Base-by-base conservation (phyloP, 2,113 vertebrate genomes). In the Hypanus sabinus region DNA sequence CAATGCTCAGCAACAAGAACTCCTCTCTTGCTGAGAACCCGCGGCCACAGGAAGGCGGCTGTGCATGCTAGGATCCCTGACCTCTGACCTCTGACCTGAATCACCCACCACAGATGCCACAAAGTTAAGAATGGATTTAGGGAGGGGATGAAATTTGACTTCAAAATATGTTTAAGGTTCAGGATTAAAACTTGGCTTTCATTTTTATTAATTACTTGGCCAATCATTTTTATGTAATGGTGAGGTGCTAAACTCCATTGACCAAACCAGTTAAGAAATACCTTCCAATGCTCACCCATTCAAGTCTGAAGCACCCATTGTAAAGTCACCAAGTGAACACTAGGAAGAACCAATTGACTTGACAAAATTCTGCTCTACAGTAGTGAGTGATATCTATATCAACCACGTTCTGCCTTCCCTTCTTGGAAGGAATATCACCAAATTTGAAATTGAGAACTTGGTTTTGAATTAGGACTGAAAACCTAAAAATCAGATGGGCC, bases 41-140 rank as follows among this genome's bases (percentile, higher is more conserved):
- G 0, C 55, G 96, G 5, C 96, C 97, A 8, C 96, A 95, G 95
- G 94, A 96, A 0, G 96, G 97, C 33, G 95, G 95, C 95, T 98
- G 98, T 79, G 94, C 96, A 60, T 98, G 98, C 95, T 98, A 96
- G 94, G 94, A 0, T 57, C 95, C 93, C 76, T 73, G 27, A 5
- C 30, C 71, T 24, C 18, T 46, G 87, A 27, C 93, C 36, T 57
- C 71, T 90, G 81, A 71, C 83, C 22, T 9, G 30, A 85, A 65
- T 65, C 85, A 68, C 10, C 85, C 24, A 73, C 36, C 38, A 93
- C 91, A 93, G 68, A 55, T 6, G 38, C 10, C 87, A 65, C 60
- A 8, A 16, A 33, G 62, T 14, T 70, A 33, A 36, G 88, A 70
- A 70, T 36, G 60, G 88, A 70, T 65, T 65, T 68, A n/a, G 91